Percentiles rank a stretch among this genome's conserved stretches.
Evolutionary conservation across 2,888 invertebrate species (phyloP).

Genomic region (Eupithecia dodoneata): DNA sequence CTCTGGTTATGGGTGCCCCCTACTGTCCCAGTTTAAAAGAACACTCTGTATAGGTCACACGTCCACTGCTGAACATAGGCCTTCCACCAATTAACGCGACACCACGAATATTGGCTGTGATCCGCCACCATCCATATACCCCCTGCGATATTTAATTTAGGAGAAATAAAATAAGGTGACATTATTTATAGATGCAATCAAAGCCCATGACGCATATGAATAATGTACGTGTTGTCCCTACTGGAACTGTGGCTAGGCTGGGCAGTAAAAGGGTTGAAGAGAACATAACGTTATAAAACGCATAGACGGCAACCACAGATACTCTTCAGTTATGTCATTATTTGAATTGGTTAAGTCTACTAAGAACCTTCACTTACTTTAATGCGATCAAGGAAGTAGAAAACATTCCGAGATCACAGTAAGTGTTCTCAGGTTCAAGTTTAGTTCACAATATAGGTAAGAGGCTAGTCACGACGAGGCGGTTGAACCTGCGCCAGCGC

Average conservation of each 20-base stretch:
- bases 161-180: background rate
- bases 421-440: conserved; percentile 14
- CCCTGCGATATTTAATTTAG: background rate
- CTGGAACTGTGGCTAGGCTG: too few species aligned
- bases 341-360: background rate
- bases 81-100: too few species aligned
- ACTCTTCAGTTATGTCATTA: background rate
- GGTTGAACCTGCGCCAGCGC: conserved; percentile 1
- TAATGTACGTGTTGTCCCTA: too few species aligned
- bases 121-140: too few species aligned
- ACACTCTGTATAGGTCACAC: too few species aligned
- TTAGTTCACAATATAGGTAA: conserved; percentile 5
- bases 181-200: background rate
- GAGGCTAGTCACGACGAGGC: conserved; percentile 16
- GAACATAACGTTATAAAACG: background rate
- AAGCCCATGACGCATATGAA: too few species aligned
- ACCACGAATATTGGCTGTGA: too few species aligned
- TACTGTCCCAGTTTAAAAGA: too few species aligned
- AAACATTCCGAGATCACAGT: conserved; percentile 9
- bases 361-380: conserved; percentile 3
- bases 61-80: too few species aligned
- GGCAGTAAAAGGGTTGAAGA: too few species aligned
- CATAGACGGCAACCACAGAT: background rate
- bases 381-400: conserved; percentile 11
- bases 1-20: too few species aligned